These are phyloP conservation scores for Brachionus angularis DNA, from an alignment of 1,140 invertebrate genomes.

Conservation along the genomic window DNA sequence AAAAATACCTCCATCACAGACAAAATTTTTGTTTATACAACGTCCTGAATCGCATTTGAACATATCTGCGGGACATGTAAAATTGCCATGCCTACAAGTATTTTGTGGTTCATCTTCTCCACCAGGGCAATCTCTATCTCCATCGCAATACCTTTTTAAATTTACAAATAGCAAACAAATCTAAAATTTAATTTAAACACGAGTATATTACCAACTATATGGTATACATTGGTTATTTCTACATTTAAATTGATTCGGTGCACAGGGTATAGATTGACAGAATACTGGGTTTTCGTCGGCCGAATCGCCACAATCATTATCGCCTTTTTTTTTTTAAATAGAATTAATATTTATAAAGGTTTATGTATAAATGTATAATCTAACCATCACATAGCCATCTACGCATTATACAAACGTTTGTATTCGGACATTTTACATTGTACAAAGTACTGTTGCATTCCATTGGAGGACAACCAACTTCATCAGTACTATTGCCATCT, in stretches of 20 bases:
- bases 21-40: conserved; percentile 70
- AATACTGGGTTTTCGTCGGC: conserved; percentile 87
- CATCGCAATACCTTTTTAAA: conserved; percentile 84
- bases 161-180: background rate
- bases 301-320: conserved; percentile 86
- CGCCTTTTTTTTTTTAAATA: conserved; percentile 59
- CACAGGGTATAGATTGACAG: conserved; percentile 66
- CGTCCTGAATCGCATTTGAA: conserved; percentile 69
- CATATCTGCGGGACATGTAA: conserved; percentile 7
- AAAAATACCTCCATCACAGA: conserved; percentile 66
- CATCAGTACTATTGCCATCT: conserved; percentile 77
- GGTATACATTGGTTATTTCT: background rate
- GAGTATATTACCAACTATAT: background rate
- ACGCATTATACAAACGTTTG: conserved; percentile 23
- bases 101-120: conserved; percentile 79
- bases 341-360: background rate
- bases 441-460: background rate
- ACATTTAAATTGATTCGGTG: conserved; percentile 46
- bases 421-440: conserved; percentile 37
- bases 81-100: conserved; percentile 32
- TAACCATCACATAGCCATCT: conserved; percentile 33
- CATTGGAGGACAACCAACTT: conserved; percentile 55
- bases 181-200: background rate
- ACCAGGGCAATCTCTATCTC: conserved; percentile 89
- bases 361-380: background rate